phyloP scores from a whole-genome alignment of 2,797 vertebrate genomes.

The Steatocranus sp. region DNA sequence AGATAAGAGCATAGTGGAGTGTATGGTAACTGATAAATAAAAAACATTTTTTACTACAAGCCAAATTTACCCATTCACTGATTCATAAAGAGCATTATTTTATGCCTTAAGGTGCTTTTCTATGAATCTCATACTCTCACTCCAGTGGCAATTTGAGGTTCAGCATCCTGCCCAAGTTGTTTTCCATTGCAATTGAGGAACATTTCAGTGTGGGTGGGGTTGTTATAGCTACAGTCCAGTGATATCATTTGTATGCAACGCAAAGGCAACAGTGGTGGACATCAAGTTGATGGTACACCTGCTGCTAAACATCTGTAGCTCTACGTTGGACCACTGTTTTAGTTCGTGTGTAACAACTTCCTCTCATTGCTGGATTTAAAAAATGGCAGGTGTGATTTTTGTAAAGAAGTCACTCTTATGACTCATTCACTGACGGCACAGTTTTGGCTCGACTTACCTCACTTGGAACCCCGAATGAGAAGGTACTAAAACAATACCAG shows the following conservation, averaged over 20 bases:
- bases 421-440: neutral
- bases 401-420: neutral
- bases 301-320: neutral
- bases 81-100: neutral
- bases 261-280: neutral
- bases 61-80: neutral
- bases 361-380: neutral
- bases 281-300: neutral
- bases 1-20: neutral
- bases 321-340: neutral
- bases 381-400: neutral
- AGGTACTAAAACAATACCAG: neutral
- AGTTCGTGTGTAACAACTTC: neutral
- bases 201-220: neutral
- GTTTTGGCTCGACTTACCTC: neutral
- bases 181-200: neutral
- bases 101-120: neutral
- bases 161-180: neutral
- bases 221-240: neutral
- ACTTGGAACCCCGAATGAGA: neutral
- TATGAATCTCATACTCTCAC: neutral
- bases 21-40: neutral
- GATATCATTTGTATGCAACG: neutral
- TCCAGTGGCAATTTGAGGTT: neutral
- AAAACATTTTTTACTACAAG: neutral